Base-by-base conservation (phyloP, 2,797 vertebrate species). In the Lutjanus argentimaculatus region DNA sequence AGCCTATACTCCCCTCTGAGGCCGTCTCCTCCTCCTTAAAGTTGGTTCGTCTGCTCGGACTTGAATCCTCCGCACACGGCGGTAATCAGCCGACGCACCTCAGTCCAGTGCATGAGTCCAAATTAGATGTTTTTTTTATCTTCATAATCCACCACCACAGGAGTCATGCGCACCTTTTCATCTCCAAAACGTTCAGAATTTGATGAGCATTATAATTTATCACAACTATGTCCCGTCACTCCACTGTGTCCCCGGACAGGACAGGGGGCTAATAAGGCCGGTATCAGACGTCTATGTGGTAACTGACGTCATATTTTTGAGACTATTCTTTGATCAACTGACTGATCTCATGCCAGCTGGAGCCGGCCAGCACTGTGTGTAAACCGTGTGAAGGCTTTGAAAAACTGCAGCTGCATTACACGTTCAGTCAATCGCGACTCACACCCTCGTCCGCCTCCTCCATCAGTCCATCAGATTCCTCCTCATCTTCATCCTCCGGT, bases 381-480 rank as follows among this genome's bases (percentile, higher is more conserved):
- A 12, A 22, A n/a, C 9, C 13, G 21, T 51, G 22, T 17, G 67
- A 56, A 25, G 64, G n/a, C 12, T 22, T n/a, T 51, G 15, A n/a
- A 13, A 52, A 40, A 22, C 8, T 30, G 12, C 45, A 61, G 17
- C 55, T 55, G 12, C 21, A 8, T 17, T 10, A 8, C 8, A 65
- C 21, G 13, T 17, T 57, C 12, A 7, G 55, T 42, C 42, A 12
- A 62, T 43, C 40, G n/a, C 22, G 7, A 16, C 62, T 57, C 59
- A 51, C 46, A 51, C 25, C 30, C 14, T 55, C n/a, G 11, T 63
- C n/a, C 10, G 42, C 22, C 0, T 55, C 21, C 72, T 17, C 0
- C 48, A 21, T 11, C 3, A 49, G 55, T 40, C 42, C 45, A 85
- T 6, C n/a, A 12, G 79, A 72, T 77, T 68, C 59, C 81, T 84